Evolutionary conservation across 1,140 invertebrate species (phyloP), one percentile per base, ranked within the genome.

Genomic region (Papilio helenus): DNA sequence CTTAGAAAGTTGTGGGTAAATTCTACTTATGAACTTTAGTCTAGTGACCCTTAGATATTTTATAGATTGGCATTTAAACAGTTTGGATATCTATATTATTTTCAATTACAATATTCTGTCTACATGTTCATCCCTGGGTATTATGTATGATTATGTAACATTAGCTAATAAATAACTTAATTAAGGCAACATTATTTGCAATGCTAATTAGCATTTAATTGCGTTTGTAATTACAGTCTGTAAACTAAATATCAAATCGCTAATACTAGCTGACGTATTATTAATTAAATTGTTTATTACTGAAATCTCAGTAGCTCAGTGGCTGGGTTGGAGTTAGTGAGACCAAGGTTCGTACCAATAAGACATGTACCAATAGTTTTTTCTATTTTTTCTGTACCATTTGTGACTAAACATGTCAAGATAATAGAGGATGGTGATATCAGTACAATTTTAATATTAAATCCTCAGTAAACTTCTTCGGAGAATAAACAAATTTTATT

Each of bases 151-250:
- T 72, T 72, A 39, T 34, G 26, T 44, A 23, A 26, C 23, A 26
- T 68, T 29, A 46, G 72, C 20, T 49, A 74, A 49, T 49, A 74
- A 46, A 49, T 74, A 74, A 74, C 23, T 46, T 46, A 16, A 46
- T 74, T 49, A 29, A 20, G 72, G 12, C 20, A 72, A 51, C 72
- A 46, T 44, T 73, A 73, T 74, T 74, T 49, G 72, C 44, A 49
- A 10, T 74, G 39, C 20, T 74, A 74, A 74, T 74, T 74, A 46
- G 20, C 20, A 16, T 3, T 12, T 74, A 74, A 49, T 74, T 74
- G 42, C 44, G 39, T 74, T 74, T 74, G 44, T 74, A 74, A 74
- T 49, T 74, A 46, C 72, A 51, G 9, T 74, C 20, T 16, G 44
- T 44, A 26, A 74, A 74, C 72, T 16, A 68, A 68, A 68, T 68